A percentile compares a stretch with the other conserved stretches of the same genome.
phyloP scores from a whole-genome alignment of 2,113 vertebrate species.

The Silurus meridionalis region DNA sequence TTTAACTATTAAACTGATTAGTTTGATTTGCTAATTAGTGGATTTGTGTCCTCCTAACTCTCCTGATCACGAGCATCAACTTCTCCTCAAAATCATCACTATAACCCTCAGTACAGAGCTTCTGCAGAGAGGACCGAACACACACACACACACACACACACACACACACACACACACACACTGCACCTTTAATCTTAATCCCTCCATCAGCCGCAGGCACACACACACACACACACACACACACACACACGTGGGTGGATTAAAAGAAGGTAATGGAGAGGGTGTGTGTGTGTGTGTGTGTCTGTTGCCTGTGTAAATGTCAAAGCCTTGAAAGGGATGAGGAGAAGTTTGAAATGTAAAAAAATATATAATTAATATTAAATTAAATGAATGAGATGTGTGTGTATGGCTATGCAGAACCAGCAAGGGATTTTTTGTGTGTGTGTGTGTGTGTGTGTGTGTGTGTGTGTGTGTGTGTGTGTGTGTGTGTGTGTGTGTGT shows the following conservation, averaged over 20 bases:
- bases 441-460: too few species aligned
- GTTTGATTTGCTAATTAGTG: too few species aligned
- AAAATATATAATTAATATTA: background rate
- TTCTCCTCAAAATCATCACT: too few species aligned
- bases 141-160: background rate
- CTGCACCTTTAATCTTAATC: slow-evolving; percentile 27
- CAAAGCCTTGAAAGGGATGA: background rate
- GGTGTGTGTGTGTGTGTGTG: background rate
- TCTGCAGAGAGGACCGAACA: background rate
- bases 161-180: background rate
- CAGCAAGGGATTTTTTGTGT: background rate
- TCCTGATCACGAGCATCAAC: too few species aligned
- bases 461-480: too few species aligned
- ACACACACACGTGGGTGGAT: background rate
- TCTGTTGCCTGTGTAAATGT: background rate
- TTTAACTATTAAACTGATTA: too few species aligned
- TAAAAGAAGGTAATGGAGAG: background rate
- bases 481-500: too few species aligned
- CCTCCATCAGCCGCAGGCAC: slow-evolving; percentile 27
- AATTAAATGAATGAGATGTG: background rate
- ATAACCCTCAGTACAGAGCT: too few species aligned
- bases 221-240: background rate
- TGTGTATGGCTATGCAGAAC: too few species aligned
- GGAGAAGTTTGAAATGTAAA: background rate
- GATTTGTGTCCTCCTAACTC: too few species aligned